A percentile compares a stretch with the other conserved stretches of the same genome.
Conservation (phyloP, 2,797 vertebrate species). For the Cyclura pinguis region DNA sequence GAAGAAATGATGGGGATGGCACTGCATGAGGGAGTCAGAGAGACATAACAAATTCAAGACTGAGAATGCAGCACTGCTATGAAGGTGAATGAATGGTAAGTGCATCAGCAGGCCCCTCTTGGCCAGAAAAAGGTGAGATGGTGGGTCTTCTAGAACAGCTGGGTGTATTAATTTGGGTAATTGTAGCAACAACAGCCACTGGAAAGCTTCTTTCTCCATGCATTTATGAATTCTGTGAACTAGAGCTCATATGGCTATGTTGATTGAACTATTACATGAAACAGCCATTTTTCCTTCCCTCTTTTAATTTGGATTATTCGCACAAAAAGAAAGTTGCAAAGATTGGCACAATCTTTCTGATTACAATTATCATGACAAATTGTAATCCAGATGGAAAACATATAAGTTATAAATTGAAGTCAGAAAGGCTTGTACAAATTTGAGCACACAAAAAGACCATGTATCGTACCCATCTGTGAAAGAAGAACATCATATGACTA, state of each 20-base stretch:
- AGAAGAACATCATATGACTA: background rate
- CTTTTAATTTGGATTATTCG: background rate
- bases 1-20: no score
- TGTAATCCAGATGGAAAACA: slow-evolving; percentile 25
- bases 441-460: background rate
- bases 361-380: slow-evolving; percentile 8
- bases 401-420: background rate
- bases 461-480: background rate
- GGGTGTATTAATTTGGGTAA: background rate
- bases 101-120: background rate
- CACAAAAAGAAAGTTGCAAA: background rate
- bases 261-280: background rate
- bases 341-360: background rate
- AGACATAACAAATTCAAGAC: no score
- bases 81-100: background rate
- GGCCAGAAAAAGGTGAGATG: background rate
- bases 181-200: background rate
- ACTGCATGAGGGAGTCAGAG: no score
- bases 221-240: background rate
- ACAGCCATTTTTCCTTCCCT: background rate
- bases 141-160: background rate
- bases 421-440: slow-evolving; percentile 17
- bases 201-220: background rate
- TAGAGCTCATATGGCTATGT: background rate
- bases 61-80: background rate